phyloP scores from a whole-genome alignment of 2,888 invertebrate genomes.

The Branchellion lobata region DNA sequence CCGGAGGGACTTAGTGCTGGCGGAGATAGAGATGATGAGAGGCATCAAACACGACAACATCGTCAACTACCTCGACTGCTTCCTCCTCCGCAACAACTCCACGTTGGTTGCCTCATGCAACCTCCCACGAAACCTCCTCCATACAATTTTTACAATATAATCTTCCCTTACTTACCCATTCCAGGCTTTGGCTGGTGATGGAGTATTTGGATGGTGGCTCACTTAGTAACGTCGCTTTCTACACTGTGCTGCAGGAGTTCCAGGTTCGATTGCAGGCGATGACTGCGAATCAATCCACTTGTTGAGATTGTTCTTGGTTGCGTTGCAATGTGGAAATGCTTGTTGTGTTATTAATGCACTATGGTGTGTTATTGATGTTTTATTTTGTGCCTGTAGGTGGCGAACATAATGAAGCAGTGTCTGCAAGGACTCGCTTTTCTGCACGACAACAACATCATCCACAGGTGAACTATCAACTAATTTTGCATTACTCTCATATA shows the following conservation, averaged over 20 bases:
- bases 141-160: background rate
- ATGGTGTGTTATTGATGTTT: no score
- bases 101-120: slow-evolving; percentile 23
- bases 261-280: slow-evolving; percentile 1
- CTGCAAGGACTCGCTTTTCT: slow-evolving; percentile 96
- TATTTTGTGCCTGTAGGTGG: no score
- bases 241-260: slow-evolving; percentile 95
- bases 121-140: no score
- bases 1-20: slow-evolving; percentile 97
- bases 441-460: slow-evolving; percentile 68
- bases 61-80: slow-evolving; percentile 97
- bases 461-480: slow-evolving; percentile 52
- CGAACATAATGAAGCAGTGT: slow-evolving; percentile 81
- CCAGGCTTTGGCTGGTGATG: slow-evolving; percentile 83
- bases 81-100: slow-evolving; percentile 74
- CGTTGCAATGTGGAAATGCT: no score
- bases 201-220: slow-evolving; percentile 98
- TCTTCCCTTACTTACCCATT: no score
- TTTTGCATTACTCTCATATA: background rate
- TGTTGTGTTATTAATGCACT: no score
- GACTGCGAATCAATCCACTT: no score
- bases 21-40: slow-evolving; percentile 87
- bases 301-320: no score
- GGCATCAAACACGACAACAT: slow-evolving; percentile 87
- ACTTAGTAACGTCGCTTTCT: slow-evolving; percentile 97